Percentiles rank a stretch among this genome's conserved stretches.
Evolutionary conservation across 2,113 vertebrate species (phyloP).

Genomic region (Hepsetus odoe): DNA sequence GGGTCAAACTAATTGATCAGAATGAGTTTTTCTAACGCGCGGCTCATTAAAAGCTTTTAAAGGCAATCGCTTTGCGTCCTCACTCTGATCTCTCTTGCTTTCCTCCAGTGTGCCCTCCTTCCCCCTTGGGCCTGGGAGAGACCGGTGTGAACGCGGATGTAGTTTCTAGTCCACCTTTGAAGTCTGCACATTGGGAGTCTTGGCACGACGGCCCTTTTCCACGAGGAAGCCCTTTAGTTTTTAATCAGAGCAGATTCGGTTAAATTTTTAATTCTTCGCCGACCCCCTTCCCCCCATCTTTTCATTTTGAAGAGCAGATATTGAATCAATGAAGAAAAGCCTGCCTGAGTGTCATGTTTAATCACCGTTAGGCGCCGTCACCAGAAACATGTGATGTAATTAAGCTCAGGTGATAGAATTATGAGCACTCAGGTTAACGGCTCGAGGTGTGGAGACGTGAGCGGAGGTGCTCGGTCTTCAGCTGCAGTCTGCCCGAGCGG

Average conservation of each 20-base stretch:
- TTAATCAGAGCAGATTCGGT: slow-evolving; percentile 65
- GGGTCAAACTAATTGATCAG: slow-evolving; percentile 71
- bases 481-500: background rate
- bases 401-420: slow-evolving; percentile 13
- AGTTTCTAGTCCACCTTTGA: slow-evolving; percentile 16
- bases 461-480: background rate
- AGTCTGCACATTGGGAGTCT: background rate
- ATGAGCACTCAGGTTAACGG: background rate
- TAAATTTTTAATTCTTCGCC: slow-evolving; percentile 68
- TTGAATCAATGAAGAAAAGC: slow-evolving; percentile 58
- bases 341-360: slow-evolving; percentile 60
- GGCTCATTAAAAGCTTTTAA: slow-evolving; percentile 71
- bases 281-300: slow-evolving; percentile 36
- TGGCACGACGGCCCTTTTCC: background rate
- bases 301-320: slow-evolving; percentile 44
- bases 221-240: slow-evolving; percentile 42
- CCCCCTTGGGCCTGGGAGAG: slow-evolving; percentile 62
- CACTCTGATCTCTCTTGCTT: slow-evolving; percentile 67
- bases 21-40: slow-evolving; percentile 66
- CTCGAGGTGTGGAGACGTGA: background rate
- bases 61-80: slow-evolving; percentile 70
- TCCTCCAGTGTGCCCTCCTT: slow-evolving; percentile 24
- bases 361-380: slow-evolving; percentile 47
- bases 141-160: background rate
- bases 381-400: slow-evolving; percentile 9